Conservation (phyloP, 2,797 vertebrate genomes). For the Hippoglossus hippoglossus region DNA sequence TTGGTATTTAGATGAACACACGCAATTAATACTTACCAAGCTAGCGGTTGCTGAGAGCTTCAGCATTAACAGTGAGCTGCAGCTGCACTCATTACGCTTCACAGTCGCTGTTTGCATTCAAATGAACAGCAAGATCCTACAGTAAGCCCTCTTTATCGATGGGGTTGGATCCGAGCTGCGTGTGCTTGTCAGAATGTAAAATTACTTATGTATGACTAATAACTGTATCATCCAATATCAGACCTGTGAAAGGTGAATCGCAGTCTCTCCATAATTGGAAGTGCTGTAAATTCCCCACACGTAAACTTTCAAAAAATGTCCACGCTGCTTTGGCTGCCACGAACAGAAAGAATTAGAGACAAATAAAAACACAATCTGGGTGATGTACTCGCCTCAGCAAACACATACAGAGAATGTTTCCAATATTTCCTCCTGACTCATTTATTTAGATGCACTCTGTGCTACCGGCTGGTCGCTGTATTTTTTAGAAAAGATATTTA, state of each 20-base stretch:
- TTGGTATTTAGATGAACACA: conserved; percentile 3
- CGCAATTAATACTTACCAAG: neutral
- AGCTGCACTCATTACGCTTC: neutral
- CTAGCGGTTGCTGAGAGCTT: neutral
- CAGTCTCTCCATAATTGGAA: neutral
- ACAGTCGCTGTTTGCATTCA: conserved; percentile 3
- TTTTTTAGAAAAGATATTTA: too few relatives aligned
- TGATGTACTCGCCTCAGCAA: too few relatives aligned
- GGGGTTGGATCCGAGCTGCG: neutral
- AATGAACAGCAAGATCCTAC: conserved; percentile 9
- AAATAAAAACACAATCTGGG: too few relatives aligned
- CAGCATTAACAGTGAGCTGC: neutral
- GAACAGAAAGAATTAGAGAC: too few relatives aligned
- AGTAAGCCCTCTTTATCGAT: conserved; percentile 4
- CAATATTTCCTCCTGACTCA: too few relatives aligned
- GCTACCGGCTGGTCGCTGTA: too few relatives aligned
- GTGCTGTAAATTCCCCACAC: too few relatives aligned
- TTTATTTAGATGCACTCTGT: too few relatives aligned
- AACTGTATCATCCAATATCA: neutral
- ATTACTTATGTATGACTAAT: neutral
- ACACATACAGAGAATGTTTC: too few relatives aligned
- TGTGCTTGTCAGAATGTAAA: conserved; percentile 1
- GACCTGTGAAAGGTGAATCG: neutral
- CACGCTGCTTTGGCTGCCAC: too few relatives aligned
- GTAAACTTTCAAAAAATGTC: too few relatives aligned